Base-by-base conservation (phyloP, 2,888 invertebrate genomes). In the Eubasilissa splendida region DNA sequence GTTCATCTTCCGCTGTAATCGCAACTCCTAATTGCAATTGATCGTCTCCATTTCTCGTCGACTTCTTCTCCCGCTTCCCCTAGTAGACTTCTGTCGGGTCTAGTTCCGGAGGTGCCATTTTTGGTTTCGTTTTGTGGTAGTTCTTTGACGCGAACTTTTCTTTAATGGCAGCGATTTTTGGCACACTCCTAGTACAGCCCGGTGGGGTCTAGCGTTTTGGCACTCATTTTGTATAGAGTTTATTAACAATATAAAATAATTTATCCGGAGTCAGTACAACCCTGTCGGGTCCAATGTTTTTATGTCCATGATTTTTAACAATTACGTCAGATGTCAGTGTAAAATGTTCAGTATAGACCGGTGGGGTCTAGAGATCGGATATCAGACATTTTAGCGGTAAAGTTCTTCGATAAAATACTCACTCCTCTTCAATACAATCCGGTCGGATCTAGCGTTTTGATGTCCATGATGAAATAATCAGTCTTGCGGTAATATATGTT, bases 121-220 rank as follows among this genome's bases (percentile, higher is more conserved):
- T 81, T 22, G 54, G 70, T 59, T 60, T 60, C 50, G 31, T 60
- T 75, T 70, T 42, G 54, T 58, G 33, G 31, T 59, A 56, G n/a
- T 53, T 71, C 58, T 53, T 73, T 65, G 33, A 42, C 74, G 22
- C 66, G 60, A 63, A 33, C 33, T 14, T 53, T 12, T 56, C 31
- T 74, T 54, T 53, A 54, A 74, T 74, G 79, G 79, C 74, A 74
- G 56, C 53, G 54, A 63, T 31, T 31, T 33, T 22, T 54, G 50
- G 59, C 22, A 12, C 53, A 22, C 73, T 74, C 78, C 82, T 70
- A 83, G 65, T 83, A 83, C 68, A 81, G 73, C 52, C 83, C 83
- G 59, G 83, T 83, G 11, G 83, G 83, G 66, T 83, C 83, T 53
- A 83, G 70, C 22, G 80, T 70, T 73, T 81, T 78, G 76, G 68